Evolutionary conservation across 2,797 vertebrate genomes (phyloP).

Genomic region (Pristis pectinata): DNA sequence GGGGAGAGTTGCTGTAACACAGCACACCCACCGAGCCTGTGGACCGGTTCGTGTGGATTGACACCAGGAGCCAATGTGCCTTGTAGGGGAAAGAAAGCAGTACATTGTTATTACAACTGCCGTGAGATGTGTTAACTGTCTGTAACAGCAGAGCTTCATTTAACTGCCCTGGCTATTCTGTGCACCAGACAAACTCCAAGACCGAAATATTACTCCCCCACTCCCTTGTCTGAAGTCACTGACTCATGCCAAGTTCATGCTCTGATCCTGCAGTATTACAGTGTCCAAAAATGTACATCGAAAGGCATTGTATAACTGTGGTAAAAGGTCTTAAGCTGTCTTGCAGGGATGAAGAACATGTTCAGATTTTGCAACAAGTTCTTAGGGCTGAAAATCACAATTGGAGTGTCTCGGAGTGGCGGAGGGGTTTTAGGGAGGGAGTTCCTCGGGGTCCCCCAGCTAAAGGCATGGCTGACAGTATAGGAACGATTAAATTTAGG

Average conservation of each 20-base stretch:
- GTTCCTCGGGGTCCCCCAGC: background rate
- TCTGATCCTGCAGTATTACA: background rate
- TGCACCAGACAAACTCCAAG: background rate
- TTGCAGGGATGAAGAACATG: no score
- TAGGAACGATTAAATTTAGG: background rate
- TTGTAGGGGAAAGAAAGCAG: background rate
- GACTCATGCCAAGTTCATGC: no score
- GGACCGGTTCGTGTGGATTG: background rate
- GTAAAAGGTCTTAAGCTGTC: background rate
- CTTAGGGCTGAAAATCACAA: no score
- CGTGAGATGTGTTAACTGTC: background rate
- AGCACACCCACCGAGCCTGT: background rate
- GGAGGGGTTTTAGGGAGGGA: background rate
- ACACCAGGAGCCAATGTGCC: background rate
- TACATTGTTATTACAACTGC: background rate
- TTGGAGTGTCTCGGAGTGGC: no score
- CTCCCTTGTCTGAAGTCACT: background rate
- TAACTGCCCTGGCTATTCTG: background rate
- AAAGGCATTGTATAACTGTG: background rate
- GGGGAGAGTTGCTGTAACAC: background rate
- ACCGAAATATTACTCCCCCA: background rate
- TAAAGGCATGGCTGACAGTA: background rate
- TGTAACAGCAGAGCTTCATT: background rate
- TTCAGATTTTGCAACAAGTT: no score
- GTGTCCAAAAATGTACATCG: background rate